Conservation (phyloP, 2,113 vertebrate species). For the Sminthopsis crassicaudata region DNA sequence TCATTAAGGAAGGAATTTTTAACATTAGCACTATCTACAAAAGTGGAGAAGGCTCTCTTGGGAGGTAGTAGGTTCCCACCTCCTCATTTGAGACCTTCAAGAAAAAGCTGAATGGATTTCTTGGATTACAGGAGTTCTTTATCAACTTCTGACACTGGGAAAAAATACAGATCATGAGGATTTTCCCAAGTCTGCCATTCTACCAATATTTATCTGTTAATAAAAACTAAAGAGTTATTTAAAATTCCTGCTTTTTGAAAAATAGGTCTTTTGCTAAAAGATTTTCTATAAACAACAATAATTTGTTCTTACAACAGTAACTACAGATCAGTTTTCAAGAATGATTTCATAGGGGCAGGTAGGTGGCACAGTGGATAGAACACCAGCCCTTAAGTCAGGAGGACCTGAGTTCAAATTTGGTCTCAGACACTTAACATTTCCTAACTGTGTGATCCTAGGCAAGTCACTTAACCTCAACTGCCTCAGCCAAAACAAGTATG, state of each 20-base stretch:
- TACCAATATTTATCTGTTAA: background rate
- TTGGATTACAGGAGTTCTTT: background rate
- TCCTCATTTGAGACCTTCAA: background rate
- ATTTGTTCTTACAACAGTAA: background rate
- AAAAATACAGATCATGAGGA: background rate
- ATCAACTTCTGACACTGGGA: background rate
- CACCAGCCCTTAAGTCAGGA: too few species aligned
- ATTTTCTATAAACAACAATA: background rate
- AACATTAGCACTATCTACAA: background rate
- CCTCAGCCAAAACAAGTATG: background rate
- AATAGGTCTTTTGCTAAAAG: background rate
- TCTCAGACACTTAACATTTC: too few species aligned
- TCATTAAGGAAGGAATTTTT: background rate
- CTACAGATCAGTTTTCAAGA: background rate
- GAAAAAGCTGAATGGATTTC: background rate
- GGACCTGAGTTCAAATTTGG: too few species aligned
- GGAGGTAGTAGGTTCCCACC: background rate
- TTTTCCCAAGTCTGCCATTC: background rate
- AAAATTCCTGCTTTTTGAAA: background rate
- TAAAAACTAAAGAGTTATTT: background rate
- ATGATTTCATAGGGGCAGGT: background rate
- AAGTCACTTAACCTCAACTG: too few species aligned
- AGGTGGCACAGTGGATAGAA: too few species aligned
- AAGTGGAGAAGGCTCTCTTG: background rate
- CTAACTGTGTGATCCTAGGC: too few species aligned